Evolutionary conservation across 2,888 invertebrate genomes (phyloP), one percentile per base, ranked within the genome.

Genomic region (Elysia crispata): DNA sequence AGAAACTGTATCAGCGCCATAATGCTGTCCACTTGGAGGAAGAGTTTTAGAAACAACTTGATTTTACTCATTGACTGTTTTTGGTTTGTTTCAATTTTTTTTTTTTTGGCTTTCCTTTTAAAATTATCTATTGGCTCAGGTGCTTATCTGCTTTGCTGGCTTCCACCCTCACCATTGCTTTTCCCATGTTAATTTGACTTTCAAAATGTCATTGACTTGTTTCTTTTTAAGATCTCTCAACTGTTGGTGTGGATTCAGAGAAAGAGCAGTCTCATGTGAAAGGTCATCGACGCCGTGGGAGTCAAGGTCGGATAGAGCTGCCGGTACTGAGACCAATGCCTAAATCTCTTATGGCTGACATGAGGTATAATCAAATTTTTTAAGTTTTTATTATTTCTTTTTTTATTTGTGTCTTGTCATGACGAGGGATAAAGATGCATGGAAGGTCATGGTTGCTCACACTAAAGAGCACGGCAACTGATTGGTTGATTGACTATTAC

Each of bases 261-360:
- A 86, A 86, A 64, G 84, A 83, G 23, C 72, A 79, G 18, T 57
- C 77, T 3, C 76, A 83, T 30, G 82, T 82, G 60, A 87, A 87
- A 76, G 87, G 87, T 23, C 89, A 89, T 70, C 82, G 88, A 6
- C 83, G 89, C 54, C 86, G 86, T 25, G 85, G 89, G 64, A 90
- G 90, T 76, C 90, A 90, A 76, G 88, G 91, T 1, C 88, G 90
- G 54, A 88, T 89, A 69, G 91, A 92, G 82, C 81, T 89, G 67
- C 94, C 94, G 78, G 93, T 94, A 20, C 91, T 96, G 78, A 94
- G 95, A 76, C 95, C 95, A 0, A 92, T 98, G 82, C 97, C 97
- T 0, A 95, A 96, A 86, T 96, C 96, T 20, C 93, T 98, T 49
- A 95, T 96, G 54, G 96, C 96, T 92, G 98, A 98, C 92, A 96